phyloP scores from a whole-genome alignment of 2,888 invertebrate genomes.

The Cryptocephalus moraei region DNA sequence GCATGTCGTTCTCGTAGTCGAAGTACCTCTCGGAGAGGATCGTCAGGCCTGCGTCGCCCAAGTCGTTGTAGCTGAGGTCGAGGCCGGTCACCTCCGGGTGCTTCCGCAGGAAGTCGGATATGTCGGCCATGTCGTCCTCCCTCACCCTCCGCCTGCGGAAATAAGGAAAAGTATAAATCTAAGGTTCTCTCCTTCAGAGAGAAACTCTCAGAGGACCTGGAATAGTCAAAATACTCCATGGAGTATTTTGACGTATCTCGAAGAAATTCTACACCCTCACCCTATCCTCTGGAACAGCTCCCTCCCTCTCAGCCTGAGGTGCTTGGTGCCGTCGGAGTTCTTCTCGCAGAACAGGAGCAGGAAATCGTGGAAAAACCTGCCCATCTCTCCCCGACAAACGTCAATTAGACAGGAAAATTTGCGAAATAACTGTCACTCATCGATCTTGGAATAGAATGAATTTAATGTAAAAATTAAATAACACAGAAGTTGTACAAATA shows the following conservation, averaged over 20 bases:
- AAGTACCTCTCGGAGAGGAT: conserved; percentile 39
- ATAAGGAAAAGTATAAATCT: no score
- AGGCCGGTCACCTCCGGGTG: conserved; percentile 41
- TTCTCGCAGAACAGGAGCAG: conserved; percentile 37
- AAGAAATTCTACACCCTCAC: conserved; percentile 24
- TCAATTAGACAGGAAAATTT: no score
- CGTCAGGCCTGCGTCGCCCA: conserved; percentile 43
- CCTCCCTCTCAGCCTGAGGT: conserved; percentile 43
- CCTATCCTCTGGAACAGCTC: conserved; percentile 39
- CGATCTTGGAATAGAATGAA: not conserved
- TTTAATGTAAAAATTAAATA: not conserved
- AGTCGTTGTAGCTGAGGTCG: conserved; percentile 47
- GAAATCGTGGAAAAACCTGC: conserved; percentile 19
- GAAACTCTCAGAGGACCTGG: not conserved
- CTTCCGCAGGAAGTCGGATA: conserved; percentile 41
- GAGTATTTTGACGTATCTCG: not conserved
- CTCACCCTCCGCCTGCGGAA: no score
- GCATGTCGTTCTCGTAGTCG: conserved; percentile 38
- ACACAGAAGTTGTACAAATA: not conserved
- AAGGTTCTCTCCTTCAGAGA: not conserved
- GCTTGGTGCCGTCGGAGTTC: conserved; percentile 45
- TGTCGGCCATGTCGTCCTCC: conserved; percentile 35
- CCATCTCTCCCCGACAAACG: no score
- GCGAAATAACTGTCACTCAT: no score
- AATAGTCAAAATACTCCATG: not conserved